Evolutionary conservation across 1,140 invertebrate species (phyloP), one percentile per base, ranked within the genome.

Genomic region (Drosophila sproati): DNA sequence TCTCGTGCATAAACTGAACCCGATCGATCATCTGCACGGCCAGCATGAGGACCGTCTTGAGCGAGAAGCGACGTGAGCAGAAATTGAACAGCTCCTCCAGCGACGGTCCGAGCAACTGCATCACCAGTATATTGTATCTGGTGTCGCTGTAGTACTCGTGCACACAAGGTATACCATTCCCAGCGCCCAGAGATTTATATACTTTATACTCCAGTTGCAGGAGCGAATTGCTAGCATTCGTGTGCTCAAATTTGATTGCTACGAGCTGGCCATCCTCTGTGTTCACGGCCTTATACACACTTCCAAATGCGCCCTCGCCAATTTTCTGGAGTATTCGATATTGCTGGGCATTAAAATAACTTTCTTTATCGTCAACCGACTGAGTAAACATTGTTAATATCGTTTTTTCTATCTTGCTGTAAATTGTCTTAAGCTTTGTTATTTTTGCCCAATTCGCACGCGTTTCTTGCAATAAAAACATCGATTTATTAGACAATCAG

Each of bases 21-120:
- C 98, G 95, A 32, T 95, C 95, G 74, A 97, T 95, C 96, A 97
- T 96, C 93, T 98, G 98, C 92, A 98, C 97, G 78, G 97, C 98
- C 78, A 99, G 93, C 97, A 99, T 98, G 7, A 99, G 95, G 50
- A 99, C 98, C 76, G 98, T 99, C 94, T 99, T 99, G 93, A 98
- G 97, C 52, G 98, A 98, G 93, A 99, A 99, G 80, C 97, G 96
- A 72, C 98, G 95, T 4, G 96, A 96, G 93, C 98, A 99, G 93
- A 97, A 98, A 88, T 97, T 98, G 93, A 99, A 99, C 39, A 99
- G 94, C 93, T 99, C 98, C 94, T 99, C 98, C 39, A 99, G 94
- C 48, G 97, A 98, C 28, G 98, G 98, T 10, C 98, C 98, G 37
- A 99, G 94, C 31, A 99, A 94, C 92, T 99, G 97, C 98, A 99